A percentile compares a stretch with the other conserved stretches of the same genome.
phyloP scores from a whole-genome alignment of 2,113 vertebrate species.

The Aix galericulata region DNA sequence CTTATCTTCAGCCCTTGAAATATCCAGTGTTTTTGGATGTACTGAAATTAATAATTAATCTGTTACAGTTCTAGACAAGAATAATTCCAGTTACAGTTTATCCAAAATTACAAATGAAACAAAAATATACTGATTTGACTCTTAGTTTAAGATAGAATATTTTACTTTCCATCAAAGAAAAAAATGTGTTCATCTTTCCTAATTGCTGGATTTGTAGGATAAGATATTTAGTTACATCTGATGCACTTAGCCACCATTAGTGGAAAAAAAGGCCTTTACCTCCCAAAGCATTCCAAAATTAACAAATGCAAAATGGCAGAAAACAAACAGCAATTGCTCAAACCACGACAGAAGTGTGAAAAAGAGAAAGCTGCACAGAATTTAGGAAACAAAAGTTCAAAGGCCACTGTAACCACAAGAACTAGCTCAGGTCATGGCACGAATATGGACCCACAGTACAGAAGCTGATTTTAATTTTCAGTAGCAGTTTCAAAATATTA shows the following conservation, averaged over 20 bases:
- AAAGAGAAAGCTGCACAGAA: background rate
- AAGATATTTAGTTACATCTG: background rate
- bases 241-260: background rate
- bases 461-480: background rate
- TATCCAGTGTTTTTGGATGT: background rate
- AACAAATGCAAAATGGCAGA: background rate
- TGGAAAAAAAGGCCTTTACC: background rate
- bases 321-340: background rate
- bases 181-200: background rate
- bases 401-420: background rate
- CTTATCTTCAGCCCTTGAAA: background rate
- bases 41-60: background rate
- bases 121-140: background rate
- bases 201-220: background rate
- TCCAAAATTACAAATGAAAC: background rate
- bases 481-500: background rate
- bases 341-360: background rate
- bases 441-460: background rate
- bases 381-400: background rate
- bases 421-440: too few species aligned
- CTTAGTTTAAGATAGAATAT: rapidly evolving
- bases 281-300: background rate
- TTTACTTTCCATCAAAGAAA: background rate
- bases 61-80: background rate
- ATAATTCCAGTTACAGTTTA: background rate